Evolutionary conservation across 1,140 invertebrate genomes (phyloP), one percentile per base, ranked within the genome.

Genomic region (Leptinotarsa undecemlineata): DNA sequence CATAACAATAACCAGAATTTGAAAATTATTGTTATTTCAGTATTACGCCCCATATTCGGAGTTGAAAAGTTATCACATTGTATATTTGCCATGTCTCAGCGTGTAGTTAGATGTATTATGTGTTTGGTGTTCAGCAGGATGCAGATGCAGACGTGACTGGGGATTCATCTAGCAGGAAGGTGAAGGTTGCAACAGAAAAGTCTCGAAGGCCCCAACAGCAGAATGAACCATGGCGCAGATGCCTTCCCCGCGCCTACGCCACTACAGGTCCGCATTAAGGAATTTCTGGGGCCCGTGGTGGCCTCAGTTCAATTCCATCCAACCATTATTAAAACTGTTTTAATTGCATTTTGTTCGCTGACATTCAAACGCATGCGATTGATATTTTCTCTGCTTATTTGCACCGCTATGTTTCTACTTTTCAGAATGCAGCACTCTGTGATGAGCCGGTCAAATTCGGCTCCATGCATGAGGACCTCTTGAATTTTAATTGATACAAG

Each of bases 141-240:
- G 74, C 75, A 79, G 71, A 68, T 75, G 71, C 61, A 61, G 75
- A 76, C 68, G 21, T 72, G 73, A 76, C 77, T 75, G n/a, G 68
- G 51, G 67, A 60, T 26, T 48, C 79, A 76, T 20, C 75, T 61
- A 15, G 33, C 47, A 71, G 60, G 11, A 64, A 21, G 14, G 21
- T 67, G 21, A 42, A 68, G 57, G 69, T 64, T 68, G 47, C 61
- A 71, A 68, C 78, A 70, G 72, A 76, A 61, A 66, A 74, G 69
- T 66, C 68, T 48, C 60, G 64, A 71, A 82, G 82, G 79, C 64
- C 71, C 61, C 64, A 71, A 71, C 82, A 80, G 79, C 84, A 85
- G 82, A 83, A 89, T 90, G 86, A 89, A 86, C 87, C 85, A 90
- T 90, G 89, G 86, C 87, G 84, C 89, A 90, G 87, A 86, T 89